phyloP scores from a whole-genome alignment of 2,888 invertebrate genomes.

The Epicampocera succincta region DNA sequence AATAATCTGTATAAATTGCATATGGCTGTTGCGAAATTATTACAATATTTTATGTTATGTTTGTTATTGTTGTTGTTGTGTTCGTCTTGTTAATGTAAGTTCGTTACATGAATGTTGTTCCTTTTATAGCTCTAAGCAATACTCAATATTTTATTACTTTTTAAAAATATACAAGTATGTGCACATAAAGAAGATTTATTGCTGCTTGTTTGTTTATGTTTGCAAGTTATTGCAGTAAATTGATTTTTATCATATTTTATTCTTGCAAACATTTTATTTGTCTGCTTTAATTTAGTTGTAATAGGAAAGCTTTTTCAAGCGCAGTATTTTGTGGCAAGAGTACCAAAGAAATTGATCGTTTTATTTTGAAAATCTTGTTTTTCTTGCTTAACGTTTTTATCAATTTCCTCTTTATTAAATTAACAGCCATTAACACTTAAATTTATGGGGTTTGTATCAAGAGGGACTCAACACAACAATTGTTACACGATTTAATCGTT shows the following conservation, averaged over 20 bases:
- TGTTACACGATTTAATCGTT: slow-evolving; percentile 50
- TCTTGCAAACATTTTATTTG: slow-evolving; percentile 1
- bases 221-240: slow-evolving; percentile 13
- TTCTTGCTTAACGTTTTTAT: background rate
- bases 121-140: slow-evolving; percentile 42
- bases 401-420: slow-evolving; percentile 23
- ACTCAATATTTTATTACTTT: slow-evolving; percentile 27
- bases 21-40: slow-evolving; percentile 59
- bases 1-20: slow-evolving; percentile 29
- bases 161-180: background rate
- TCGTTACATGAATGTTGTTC: slow-evolving; percentile 13
- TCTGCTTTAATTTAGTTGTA: slow-evolving; percentile 18
- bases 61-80: slow-evolving; percentile 5
- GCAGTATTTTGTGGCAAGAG: background rate
- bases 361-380: background rate
- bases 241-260: slow-evolving; percentile 16
- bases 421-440: slow-evolving; percentile 44
- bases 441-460: slow-evolving; percentile 21
- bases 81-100: slow-evolving; percentile 25
- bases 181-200: slow-evolving; percentile 29
- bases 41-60: slow-evolving; percentile 34
- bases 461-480: background rate
- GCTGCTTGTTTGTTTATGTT: slow-evolving; percentile 43
- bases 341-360: background rate
- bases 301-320: background rate